phyloP scores from a whole-genome alignment of 2,797 vertebrate genomes.

The Poecilia wingei region DNA sequence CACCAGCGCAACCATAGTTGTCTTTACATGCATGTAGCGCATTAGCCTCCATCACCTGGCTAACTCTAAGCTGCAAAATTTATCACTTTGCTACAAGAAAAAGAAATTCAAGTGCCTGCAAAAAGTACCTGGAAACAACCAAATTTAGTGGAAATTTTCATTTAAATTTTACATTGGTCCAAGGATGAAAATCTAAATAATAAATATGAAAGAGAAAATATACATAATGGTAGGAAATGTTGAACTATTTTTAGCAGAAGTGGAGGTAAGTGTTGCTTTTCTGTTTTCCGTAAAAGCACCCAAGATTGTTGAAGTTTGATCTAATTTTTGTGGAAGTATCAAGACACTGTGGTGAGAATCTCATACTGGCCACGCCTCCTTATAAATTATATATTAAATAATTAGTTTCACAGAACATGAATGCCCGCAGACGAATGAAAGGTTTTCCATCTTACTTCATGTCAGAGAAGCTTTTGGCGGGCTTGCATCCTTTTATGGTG shows the following conservation, averaged over 20 bases:
- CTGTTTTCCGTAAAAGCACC: background rate
- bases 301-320: background rate
- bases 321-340: background rate
- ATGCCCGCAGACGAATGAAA: background rate
- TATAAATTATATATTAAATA: background rate
- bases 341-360: background rate
- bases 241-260: background rate
- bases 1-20: background rate
- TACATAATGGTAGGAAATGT: background rate
- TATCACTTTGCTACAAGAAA: background rate
- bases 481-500: constrained; percentile 96
- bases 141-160: too few species aligned
- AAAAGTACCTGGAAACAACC: background rate
- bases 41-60: background rate
- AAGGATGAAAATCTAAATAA: background rate
- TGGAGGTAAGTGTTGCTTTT: background rate
- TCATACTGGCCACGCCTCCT: background rate
- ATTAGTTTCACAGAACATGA: background rate
- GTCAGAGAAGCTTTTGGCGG: constrained; percentile 85
- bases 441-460: constrained; percentile 80
- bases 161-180: too few species aligned
- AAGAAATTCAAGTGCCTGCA: background rate
- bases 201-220: background rate
- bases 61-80: background rate
- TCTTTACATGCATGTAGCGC: background rate